Evolutionary conservation across 2,113 vertebrate genomes (phyloP).

Genomic region (Scomber japonicus): DNA sequence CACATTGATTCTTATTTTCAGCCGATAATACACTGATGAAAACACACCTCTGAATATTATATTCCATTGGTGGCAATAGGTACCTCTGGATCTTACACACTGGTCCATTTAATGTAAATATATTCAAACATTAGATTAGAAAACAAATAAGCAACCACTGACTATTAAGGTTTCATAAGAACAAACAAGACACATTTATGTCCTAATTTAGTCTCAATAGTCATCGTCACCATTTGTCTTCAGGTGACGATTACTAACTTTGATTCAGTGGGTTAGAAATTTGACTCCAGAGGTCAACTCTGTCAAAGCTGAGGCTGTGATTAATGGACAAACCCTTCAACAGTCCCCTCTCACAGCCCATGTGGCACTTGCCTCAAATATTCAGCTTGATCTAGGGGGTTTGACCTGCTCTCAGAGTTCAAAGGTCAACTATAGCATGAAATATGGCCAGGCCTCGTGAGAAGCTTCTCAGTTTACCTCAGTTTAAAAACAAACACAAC

Average conservation of each 20-base stretch:
- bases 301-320: slow-evolving; percentile 71
- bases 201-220: slow-evolving; percentile 22
- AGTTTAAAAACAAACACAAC: slow-evolving; percentile 44
- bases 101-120: background rate
- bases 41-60: too few relatives aligned
- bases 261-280: slow-evolving; percentile 49
- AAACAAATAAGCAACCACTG: background rate
- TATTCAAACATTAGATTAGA: background rate
- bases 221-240: slow-evolving; percentile 44
- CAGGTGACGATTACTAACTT: slow-evolving; percentile 38
- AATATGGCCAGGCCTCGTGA: slow-evolving; percentile 65
- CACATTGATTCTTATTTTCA: too few relatives aligned
- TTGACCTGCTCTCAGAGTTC: slow-evolving; percentile 67
- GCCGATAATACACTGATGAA: too few relatives aligned
- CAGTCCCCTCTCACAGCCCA: slow-evolving; percentile 54
- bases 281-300: slow-evolving; percentile 52
- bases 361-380: slow-evolving; percentile 63
- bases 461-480: slow-evolving; percentile 70
- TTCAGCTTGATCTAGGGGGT: slow-evolving; percentile 66
- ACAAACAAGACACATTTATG: slow-evolving; percentile 12
- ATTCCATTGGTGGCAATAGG: too few relatives aligned
- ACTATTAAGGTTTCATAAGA: background rate
- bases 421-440: slow-evolving; percentile 77
- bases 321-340: slow-evolving; percentile 63
- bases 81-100: too few relatives aligned